Evolutionary conservation across 2,113 vertebrate genomes (phyloP), one percentile per base, ranked within the genome.

Genomic region (Cephalopterus ornatus): DNA sequence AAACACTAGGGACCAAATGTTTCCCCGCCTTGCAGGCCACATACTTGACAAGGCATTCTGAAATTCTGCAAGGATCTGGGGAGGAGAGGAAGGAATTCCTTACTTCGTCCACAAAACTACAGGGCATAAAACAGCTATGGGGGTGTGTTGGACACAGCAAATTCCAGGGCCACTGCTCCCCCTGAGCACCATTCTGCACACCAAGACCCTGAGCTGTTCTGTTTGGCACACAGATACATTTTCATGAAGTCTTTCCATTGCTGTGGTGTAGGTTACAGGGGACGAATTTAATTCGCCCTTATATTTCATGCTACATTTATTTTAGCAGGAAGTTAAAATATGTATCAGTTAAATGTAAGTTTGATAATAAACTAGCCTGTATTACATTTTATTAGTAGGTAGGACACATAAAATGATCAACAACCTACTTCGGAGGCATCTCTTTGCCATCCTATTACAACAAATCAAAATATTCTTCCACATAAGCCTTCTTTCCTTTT

Each of bases 261-360:
- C 85, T 86, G 35, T 71, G 50, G 35, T 58, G 55, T 74, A 74
- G 67, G 76, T 92, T 94, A 94, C 37, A 65, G 42, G 72, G 68
- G 61, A 85, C 3, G 4, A 85, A 84, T 80, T 90, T 93, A 71
- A 92, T 94, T 94, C 80, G 55, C 61, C 83, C 72, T 93, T 72
- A 33, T 78, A 90, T 78, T 94, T 94, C 72, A 59, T 59, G 72
- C 72, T 62, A 89, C 76, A 52, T 91, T 94, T 88, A 88, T 81
- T 95, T 94, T 88, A 94, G 73, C 72, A 67, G 75, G 56, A 90
- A 86, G 70, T 61, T 79, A 75, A 96, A 95, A 78, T 85, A 88
- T 19, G 17, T 72, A 89, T 76, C 62, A 37, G 59, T 88, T 95
- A 89, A 88, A 81, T 22, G 8, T 12, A 93, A 74, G 68, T 67